Base-by-base conservation (phyloP, 2,797 vertebrate genomes). In the Lycodopsis pacificus region DNA sequence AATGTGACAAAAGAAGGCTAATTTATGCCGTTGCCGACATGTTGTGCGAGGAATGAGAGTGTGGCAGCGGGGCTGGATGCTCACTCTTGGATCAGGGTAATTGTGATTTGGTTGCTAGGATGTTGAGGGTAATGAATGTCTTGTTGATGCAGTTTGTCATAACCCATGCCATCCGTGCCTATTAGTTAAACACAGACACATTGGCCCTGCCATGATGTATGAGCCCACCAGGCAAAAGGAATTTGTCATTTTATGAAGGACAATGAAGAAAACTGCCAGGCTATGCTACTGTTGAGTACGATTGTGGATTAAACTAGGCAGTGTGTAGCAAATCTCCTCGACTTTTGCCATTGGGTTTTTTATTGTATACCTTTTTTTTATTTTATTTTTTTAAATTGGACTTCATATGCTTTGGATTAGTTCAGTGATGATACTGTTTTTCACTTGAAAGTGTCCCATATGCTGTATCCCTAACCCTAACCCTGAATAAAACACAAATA, bases 101-200 rank as follows among this genome's bases (percentile, higher is more conserved):
- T 92, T 93, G 93, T 88, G 85, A 86, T 89, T 84, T 80, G 87
- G 89, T 90, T 84, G 85, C 91, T 89, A 82, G 85, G 88, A 89
- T 84, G 91, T 89, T 84, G 90, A 88, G 85, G 79, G 89, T 93
- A 94, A 94, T 92, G 92, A 93, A 93, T 91, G 89, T 89, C 90
- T 91, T 91, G 90, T 90, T 92, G 90, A 93, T 84, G 90, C 87
- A 81, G 91, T 94, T 94, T 93, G 91, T 95, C 94, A 94, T 91
- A 94, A 93, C 90, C 86, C 61, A 38, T 81, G 88, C 85, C 87
- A 86, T 85, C 82, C 25, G 1, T 65, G 82, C 87, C 91, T 89
- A 91, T 93, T 92, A 92, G 91, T 92, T 91, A 86, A 90, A 90
- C 73, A 79, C 79, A 81, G 89, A 86, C 81, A 73, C 75, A 38